Conservation (phyloP, 2,888 invertebrate genomes). For the Sinopyrophorus schimmeli region DNA sequence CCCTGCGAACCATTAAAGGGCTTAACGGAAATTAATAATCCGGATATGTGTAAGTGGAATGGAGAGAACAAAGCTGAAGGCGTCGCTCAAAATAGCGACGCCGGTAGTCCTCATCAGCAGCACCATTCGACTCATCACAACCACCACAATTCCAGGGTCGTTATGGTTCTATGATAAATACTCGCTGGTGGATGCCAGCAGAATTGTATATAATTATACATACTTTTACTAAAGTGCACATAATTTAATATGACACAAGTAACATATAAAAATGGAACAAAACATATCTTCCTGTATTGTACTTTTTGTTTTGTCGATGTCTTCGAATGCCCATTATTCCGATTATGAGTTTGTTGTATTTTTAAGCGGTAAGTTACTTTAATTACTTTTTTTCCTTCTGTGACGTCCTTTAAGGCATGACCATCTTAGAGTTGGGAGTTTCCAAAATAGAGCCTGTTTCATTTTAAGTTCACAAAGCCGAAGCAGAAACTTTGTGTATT, state of each 20-base stretch:
- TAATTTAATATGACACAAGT: constrained; percentile 39
- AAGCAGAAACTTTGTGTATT: background rate
- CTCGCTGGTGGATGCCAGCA: constrained; percentile 34
- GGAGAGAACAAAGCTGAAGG: constrained; percentile 46
- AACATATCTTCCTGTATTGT: constrained; percentile 50
- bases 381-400: constrained; percentile 1
- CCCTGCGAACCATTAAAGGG: constrained; percentile 48
- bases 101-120: constrained; percentile 53
- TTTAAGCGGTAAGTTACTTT: constrained; percentile 2
- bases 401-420: too few relatives aligned
- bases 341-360: too few relatives aligned
- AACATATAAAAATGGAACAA: constrained; percentile 39
- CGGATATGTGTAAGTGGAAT: constrained; percentile 53
- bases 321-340: constrained; percentile 49
- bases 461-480: too few relatives aligned
- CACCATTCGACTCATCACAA: constrained; percentile 48
- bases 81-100: constrained; percentile 44
- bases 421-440: too few relatives aligned
- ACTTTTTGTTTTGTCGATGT: constrained; percentile 46
- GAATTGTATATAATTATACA: constrained; percentile 45
- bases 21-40: constrained; percentile 49
- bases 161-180: constrained; percentile 57
- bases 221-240: constrained; percentile 45
- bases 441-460: too few relatives aligned
- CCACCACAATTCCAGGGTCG: constrained; percentile 55